phyloP scores from a whole-genome alignment of 1,140 invertebrate genomes.

The Sitophilus oryzae region DNA sequence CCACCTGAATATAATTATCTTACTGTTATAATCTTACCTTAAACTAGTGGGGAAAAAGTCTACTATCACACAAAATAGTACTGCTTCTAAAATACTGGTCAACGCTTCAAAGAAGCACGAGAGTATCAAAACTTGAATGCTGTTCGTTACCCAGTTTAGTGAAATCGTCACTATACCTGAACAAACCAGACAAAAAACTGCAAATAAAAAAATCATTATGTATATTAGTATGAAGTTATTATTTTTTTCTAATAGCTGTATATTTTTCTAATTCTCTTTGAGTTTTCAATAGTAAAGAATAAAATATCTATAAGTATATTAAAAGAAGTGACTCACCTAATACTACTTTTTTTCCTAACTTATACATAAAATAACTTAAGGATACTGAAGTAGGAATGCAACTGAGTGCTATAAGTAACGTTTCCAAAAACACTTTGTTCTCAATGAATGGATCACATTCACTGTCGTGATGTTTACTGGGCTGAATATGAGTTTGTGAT shows the following conservation, averaged over 20 bases:
- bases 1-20: too few species aligned
- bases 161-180: constrained; percentile 51
- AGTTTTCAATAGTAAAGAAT: too few species aligned
- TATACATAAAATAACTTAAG: constrained; percentile 51
- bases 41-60: constrained; percentile 50
- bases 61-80: constrained; percentile 54
- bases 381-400: constrained; percentile 51
- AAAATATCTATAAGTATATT: too few species aligned
- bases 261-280: too few species aligned
- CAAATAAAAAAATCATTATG: not conserved
- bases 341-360: constrained; percentile 52
- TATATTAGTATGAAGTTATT: too few species aligned
- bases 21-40: too few species aligned
- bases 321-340: constrained; percentile 39
- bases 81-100: constrained; percentile 52
- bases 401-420: constrained; percentile 49
- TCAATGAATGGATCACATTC: constrained; percentile 42
- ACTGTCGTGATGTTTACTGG: not conserved
- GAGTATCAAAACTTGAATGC: constrained; percentile 49
- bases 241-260: too few species aligned
- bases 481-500: too few species aligned
- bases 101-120: constrained; percentile 54
- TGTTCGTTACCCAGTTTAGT: constrained; percentile 50
- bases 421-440: constrained; percentile 49
- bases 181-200: constrained; percentile 51